These are phyloP conservation scores for Lottia gigantea DNA, from an alignment of 2,888 invertebrate genomes.

Conservation along the genomic window DNA sequence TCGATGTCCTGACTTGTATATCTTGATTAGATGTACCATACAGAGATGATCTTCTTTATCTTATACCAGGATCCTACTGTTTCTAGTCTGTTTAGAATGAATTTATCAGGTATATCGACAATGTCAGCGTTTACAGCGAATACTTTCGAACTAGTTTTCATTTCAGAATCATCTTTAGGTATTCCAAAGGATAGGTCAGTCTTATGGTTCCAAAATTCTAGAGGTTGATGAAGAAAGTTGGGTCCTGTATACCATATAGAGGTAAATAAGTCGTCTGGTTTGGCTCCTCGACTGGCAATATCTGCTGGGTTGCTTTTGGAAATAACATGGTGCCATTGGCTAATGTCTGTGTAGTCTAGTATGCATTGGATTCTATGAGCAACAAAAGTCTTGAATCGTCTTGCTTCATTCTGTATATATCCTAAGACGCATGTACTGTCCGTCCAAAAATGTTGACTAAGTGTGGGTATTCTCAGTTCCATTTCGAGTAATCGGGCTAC, in stretches of 20 bases:
- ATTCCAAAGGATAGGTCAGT: neutral
- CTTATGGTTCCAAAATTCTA: no score
- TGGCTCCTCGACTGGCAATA: no score
- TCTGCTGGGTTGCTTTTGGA: no score
- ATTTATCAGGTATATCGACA: neutral
- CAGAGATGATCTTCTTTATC: neutral
- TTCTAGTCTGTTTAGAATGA: neutral
- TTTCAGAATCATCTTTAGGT: neutral
- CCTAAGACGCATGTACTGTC: neutral
- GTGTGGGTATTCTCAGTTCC: no score
- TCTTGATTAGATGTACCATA: neutral
- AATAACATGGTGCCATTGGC: neutral
- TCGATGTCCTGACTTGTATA: neutral
- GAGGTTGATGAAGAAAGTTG: no score
- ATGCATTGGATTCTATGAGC: neutral
- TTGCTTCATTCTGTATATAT: neutral
- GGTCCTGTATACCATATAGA: no score
- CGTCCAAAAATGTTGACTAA: no score
- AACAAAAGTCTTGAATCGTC: constrained; percentile 7
- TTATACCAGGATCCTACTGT: neutral
- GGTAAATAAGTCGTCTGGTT: no score
- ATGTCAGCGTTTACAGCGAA: no score
- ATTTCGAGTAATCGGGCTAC: neutral
- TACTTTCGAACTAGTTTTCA: neutral
- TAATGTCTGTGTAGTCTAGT: neutral